Base-by-base conservation (phyloP, 2,113 vertebrate species). In the Mormoops blainvillei region DNA sequence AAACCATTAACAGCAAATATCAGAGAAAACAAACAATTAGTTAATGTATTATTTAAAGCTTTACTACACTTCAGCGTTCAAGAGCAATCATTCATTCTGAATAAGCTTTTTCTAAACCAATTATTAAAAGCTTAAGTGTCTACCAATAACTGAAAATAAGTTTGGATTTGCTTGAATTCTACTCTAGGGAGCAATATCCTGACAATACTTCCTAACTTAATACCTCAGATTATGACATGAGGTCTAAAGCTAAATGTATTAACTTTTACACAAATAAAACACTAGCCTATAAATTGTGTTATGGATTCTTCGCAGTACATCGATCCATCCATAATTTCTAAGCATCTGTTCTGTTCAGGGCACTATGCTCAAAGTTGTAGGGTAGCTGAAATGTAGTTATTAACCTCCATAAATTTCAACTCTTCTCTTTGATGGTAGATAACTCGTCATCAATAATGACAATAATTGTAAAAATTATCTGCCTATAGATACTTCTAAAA, bases 61-160 rank as follows among this genome's bases (percentile, higher is more conserved):
- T 94, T 94, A 83, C 54, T 86, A 94, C 56, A 95, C 50, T 92
- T 94, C 20, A 50, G 48, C 85, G 81, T 94, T 61, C 63, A 77
- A 96, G 70, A 45, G 45, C 43, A 95, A 80, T 96, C 78, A 93
- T 92, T 96, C 74, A 88, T 90, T 95, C 78, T 83, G 38, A 94
- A 65, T 67, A 89, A 95, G 61, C 45, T 33, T 74, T 87, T 76
- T 96, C 26, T 76, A 31, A 22, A 67, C 22, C 63, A 86, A 56
- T 96, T 95, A 96, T 97, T 97, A 95, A 97, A 97, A 89, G 89
- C 92, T 89, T 77, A 95, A 86, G 50, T 91, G 76, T 95, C 67
- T 96, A 96, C 56, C 71, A 74, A 71, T 84, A 96, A 89, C 74
- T 83, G 68, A 95, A 96, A 95, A 89, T 83, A 92, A 54, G 65